phyloP scores from a whole-genome alignment of 2,113 vertebrate genomes.

The Phalacrocorax carbo region DNA sequence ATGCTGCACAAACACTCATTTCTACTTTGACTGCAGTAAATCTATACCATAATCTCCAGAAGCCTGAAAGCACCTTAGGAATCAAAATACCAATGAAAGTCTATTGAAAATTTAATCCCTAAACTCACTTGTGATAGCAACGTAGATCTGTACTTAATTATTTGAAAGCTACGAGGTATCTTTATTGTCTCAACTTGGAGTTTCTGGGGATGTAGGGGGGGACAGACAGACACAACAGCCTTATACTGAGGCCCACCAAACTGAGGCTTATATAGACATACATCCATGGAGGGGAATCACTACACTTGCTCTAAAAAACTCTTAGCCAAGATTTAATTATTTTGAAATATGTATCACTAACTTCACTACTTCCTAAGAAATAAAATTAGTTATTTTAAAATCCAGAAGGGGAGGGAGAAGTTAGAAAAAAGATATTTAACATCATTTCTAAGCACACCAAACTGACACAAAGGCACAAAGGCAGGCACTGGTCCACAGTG shows the following conservation, averaged over 20 bases:
- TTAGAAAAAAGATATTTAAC: no score
- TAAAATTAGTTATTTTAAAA: background rate
- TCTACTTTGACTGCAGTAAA: background rate
- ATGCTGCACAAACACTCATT: background rate
- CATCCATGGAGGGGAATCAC: background rate
- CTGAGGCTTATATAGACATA: background rate
- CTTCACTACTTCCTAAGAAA: background rate
- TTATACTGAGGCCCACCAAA: background rate
- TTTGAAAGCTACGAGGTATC: background rate
- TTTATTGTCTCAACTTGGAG: background rate
- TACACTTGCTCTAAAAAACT: background rate
- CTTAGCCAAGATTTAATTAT: background rate
- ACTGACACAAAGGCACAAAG: background rate
- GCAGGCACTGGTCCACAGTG: background rate
- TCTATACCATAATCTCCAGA: background rate
- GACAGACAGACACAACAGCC: background rate
- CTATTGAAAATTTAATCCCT: background rate
- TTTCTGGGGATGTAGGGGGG: background rate
- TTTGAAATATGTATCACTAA: background rate
- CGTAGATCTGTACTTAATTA: background rate
- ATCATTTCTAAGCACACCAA: background rate
- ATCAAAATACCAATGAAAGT: background rate
- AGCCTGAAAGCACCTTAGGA: background rate
- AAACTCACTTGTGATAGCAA: background rate
- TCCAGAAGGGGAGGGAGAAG: accelerated